phyloP scores from a whole-genome alignment of 23 tunicate genomes.

The Trididemnum nubilum region DNA sequence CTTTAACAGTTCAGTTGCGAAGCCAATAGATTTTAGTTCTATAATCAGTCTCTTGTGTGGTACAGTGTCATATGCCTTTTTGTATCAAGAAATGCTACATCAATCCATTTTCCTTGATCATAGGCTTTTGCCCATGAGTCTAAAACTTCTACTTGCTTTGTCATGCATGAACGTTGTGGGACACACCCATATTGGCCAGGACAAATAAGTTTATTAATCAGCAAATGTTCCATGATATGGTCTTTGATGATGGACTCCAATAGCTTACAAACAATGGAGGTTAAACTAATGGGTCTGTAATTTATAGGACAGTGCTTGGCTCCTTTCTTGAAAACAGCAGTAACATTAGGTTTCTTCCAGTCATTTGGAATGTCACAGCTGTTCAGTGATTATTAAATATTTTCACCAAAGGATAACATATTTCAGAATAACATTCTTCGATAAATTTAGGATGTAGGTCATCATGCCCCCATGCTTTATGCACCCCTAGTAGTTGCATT shows the following conservation, averaged over 20 bases:
- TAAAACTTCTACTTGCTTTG: neutral
- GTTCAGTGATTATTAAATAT: neutral
- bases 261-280: slow-evolving; percentile 4
- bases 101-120: neutral
- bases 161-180: neutral
- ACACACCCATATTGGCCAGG: neutral
- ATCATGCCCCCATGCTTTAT: slow-evolving; percentile 12
- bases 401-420: neutral
- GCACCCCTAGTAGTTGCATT: neutral
- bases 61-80: neutral
- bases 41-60: neutral
- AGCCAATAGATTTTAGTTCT: neutral
- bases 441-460: neutral
- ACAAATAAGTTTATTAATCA: neutral
- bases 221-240: neutral
- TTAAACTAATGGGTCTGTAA: neutral
- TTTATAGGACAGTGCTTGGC: neutral
- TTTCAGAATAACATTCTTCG: neutral
- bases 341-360: slow-evolving; percentile 7
- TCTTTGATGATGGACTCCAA: neutral
- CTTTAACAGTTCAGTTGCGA: neutral
- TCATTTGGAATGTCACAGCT: neutral
- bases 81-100: neutral
- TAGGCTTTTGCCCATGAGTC: neutral
- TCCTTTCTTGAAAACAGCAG: slow-evolving; percentile 5